These are phyloP conservation scores for Henricia sp. DNA, from an alignment of 53 echinoderm and acorn worm species.

Conservation along the genomic window DNA sequence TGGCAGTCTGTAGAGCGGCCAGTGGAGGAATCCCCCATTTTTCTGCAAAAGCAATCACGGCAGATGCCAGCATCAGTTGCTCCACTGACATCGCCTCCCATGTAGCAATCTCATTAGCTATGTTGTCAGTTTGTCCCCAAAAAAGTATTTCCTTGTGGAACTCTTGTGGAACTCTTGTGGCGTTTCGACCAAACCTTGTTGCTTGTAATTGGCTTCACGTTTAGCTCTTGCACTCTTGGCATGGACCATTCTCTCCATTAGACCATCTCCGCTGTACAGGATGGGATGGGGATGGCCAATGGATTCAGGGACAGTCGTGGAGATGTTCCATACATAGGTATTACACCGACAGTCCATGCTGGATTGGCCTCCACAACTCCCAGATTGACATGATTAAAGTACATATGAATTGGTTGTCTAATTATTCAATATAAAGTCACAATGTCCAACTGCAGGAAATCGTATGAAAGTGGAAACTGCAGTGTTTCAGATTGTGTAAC, in stretches of 20 bases:
- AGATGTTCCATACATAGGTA: slow-evolving; percentile 10
- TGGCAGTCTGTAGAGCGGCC: too few species aligned
- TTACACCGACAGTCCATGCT: background rate
- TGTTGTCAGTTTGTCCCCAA: too few species aligned
- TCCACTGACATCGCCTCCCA: too few species aligned
- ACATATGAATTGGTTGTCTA: too few species aligned
- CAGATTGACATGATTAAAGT: slow-evolving; percentile 12
- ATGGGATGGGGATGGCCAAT: background rate
- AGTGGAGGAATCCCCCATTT: too few species aligned
- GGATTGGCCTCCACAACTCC: slow-evolving; percentile 8
- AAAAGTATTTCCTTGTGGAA: slow-evolving; percentile 13
- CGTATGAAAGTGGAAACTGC: too few species aligned
- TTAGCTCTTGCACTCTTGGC: slow-evolving; percentile 14
- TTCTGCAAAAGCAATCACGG: too few species aligned
- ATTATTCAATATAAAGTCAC: too few species aligned
- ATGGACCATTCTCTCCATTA: slow-evolving; percentile 15
- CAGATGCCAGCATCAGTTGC: too few species aligned
- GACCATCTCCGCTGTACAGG: slow-evolving; percentile 7
- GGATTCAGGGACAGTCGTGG: background rate
- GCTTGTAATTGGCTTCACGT: background rate
- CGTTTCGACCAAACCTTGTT: slow-evolving; percentile 1
- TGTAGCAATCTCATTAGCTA: too few species aligned
- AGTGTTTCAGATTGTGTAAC: too few species aligned
- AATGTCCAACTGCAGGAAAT: too few species aligned
- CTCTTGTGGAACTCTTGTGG: slow-evolving; percentile 11